Base-by-base conservation (phyloP, 2,797 vertebrate species). In the Percopsis omiscomaycus region DNA sequence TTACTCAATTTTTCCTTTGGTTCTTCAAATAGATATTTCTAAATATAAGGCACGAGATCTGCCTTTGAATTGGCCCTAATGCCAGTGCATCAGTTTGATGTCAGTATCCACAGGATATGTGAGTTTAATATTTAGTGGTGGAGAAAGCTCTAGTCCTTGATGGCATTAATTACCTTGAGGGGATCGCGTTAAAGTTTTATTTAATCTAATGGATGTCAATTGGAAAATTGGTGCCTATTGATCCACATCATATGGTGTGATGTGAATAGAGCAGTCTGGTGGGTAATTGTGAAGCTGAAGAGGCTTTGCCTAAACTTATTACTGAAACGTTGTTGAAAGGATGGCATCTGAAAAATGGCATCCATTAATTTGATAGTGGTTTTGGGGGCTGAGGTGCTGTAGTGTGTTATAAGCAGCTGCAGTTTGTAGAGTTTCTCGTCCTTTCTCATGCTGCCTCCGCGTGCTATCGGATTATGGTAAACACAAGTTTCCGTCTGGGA, bases 101-200 rank as follows among this genome's bases (percentile, higher is more conserved):
- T 48, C 12, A 5, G 15, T 15, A 50, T 15, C 49, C 15, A 50
- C 6, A 15, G 49, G 14, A 12, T n/a, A 48, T n/a, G n/a, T 54
- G 12, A 12, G 27, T 55, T 55, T n/a, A 14, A 37, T 55, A 32
- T 37, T 37, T 6, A 55, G 28, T 32, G 14, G 13, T 37, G 9
- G n/a, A 55, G 53, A 30, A 55, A 55, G 29, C 13, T n/a, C 12
- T 55, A 30, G 12, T 37, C 29, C 29, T 55, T 28, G 14, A 30
- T 37, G 14, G 53, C 29, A 55, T 8, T 28, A 55, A n/a, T n/a
- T 12, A 13, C 32, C 55, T 13, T 15, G 10, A 14, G 9, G 14
- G 32, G 54, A 42, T 56, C 54, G 3, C 54, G 3, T 56, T 56
- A 42, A 42, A 56, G 54, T n/a, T 56, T 56, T 10, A 42, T 56